Evolutionary conservation across 2,113 vertebrate species (phyloP).

Genomic region (Rana temporaria): DNA sequence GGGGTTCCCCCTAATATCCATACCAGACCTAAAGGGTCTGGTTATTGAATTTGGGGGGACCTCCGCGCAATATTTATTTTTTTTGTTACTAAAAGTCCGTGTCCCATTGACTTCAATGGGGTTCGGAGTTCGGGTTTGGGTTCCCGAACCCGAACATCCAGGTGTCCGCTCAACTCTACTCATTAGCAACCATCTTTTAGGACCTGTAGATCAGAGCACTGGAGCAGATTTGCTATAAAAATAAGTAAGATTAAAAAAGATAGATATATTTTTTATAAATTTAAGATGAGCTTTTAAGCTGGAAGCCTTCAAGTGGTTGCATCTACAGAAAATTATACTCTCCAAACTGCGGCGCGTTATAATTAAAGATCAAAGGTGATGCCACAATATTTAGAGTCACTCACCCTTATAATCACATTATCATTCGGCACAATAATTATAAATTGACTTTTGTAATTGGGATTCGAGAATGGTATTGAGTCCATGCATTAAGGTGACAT

Average conservation of each 20-base stretch:
- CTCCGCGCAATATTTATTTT: too few relatives aligned
- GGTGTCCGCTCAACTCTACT: too few relatives aligned
- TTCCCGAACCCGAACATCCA: too few relatives aligned
- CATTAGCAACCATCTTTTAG: too few relatives aligned
- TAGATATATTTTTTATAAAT: background rate
- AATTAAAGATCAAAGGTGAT: constrained; percentile 53
- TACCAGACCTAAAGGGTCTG: too few relatives aligned
- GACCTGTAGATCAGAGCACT: too few relatives aligned
- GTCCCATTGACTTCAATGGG: too few relatives aligned
- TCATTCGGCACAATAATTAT: constrained; percentile 49
- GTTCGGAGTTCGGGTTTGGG: too few relatives aligned
- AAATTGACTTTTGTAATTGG: constrained; percentile 56
- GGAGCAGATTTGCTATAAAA: background rate
- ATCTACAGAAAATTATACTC: constrained; percentile 13
- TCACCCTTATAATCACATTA: constrained; percentile 55
- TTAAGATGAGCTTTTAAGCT: background rate
- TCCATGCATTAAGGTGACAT: constrained; percentile 3
- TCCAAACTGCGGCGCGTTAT: constrained; percentile 27
- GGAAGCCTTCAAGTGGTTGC: constrained; percentile 18
- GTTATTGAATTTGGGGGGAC: too few relatives aligned
- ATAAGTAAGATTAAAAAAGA: background rate
- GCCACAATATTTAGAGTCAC: constrained; percentile 22
- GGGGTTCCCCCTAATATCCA: too few relatives aligned
- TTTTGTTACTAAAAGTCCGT: too few relatives aligned
- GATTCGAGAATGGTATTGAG: constrained; percentile 46